Evolutionary conservation across 2,797 vertebrate genomes (phyloP), one percentile per base, ranked within the genome.

Genomic region (Pantherophis vulpinus): DNA sequence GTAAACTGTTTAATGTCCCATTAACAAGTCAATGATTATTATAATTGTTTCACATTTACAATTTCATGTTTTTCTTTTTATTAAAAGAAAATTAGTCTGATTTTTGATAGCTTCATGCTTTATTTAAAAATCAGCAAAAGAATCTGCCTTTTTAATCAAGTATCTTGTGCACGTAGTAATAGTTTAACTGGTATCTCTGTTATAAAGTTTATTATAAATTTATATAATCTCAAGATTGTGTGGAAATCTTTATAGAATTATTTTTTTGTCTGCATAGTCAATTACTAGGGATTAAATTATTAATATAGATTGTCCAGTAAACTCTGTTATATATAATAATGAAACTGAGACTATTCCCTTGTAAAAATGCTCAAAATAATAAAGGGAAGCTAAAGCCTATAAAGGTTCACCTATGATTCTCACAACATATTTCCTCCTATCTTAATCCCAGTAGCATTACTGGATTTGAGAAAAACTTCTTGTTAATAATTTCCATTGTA

Each of bases 1-100:
- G 10, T 95, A 97, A 96, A 95, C 83, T 90, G 47, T 0, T 92
- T 89, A 14, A 70, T 95, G 55, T 7, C 89, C 47, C 88, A 91
- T 11, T 25, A 54, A 91, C 47, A 55, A 88, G 6, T 90, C 70
- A 11, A 11, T 13, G 90, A 61, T 11, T 93, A 54, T 93, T 95
- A 37, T 13, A 63, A 63, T 5, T 63, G 63, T 91, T 63, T 54
- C 29, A 61, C 54, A 56, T 63, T 63, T 63, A 74, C 20, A 32
- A 61, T 83, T 86, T 42, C 16, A 29, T 54, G 8, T 88, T 89
- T 37, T 89, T 70, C 51, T 54, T 11, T 54, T 54, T 11, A 70
- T 70, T 79, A 70, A 93, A 94, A 90, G 6, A 95, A 92, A 91
- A 37, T 0, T 0, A 2, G 5, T 5, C 27, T 5, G 29, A 59